Base-by-base conservation (phyloP, 2,888 invertebrate species). In the Abrostola tripartita region DNA sequence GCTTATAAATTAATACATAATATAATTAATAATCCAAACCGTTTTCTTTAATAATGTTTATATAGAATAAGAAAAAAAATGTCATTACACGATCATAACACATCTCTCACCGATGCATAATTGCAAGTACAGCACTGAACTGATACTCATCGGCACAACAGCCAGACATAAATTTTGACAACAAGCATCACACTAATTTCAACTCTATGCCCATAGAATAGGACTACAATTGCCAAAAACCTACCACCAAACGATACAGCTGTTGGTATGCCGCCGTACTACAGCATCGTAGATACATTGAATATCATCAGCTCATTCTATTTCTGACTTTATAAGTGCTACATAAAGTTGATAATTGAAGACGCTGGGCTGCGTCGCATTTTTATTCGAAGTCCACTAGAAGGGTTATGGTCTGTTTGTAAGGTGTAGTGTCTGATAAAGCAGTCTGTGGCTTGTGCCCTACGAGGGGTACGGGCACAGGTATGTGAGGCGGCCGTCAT, bases 101-200 rank as follows among this genome's bases (percentile, higher is more conserved):
- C 66, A 64, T 76, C 69, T 74, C 64, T 64, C 65, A 69, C 52
- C 69, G 61, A 74, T 55, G 36, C 60, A 69, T 61, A 61, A 67
- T 63, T 73, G 76, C 65, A 76, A 69, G 70, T 70, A 72, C 67
- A 72, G 76, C 64, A 74, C 67, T 65, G 52, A 67, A 71, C 52
- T 65, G 65, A 79, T 72, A 73, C 62, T 55, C 61, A 68, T 67
- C 56, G 40, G 51, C 50, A 63, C 59, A 68, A 76, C 64, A 11
- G 47, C 24, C 38, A 71, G 63, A 66, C 65, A 66, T 62, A 76
- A 65, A 65, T 66, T 67, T 76, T 66, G 67, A 62, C 53, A 60
- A 60, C 57, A 52, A 37, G 5, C 9, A 14, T n/a, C 14, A 44
- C 5, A 0, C 41, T 9, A 79, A 68, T 56, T 50, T 65, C 44